Evolutionary conservation across 2,113 vertebrate species (phyloP).

Genomic region (Cyphomyrus discorhynchus): DNA sequence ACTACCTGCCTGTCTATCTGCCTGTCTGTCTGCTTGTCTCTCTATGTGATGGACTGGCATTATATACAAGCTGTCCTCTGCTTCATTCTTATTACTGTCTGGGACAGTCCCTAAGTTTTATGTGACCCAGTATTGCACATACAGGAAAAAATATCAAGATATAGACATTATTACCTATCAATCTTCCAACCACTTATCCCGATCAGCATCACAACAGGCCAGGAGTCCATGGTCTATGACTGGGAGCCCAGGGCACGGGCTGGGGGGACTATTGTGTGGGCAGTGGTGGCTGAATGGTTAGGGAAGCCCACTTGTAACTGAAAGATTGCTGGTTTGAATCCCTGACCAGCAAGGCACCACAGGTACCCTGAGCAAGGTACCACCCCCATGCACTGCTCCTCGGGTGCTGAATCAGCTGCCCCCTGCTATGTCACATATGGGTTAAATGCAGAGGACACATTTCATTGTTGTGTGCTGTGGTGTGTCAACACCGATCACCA

Average conservation of each 20-base stretch:
- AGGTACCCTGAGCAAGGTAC: no score
- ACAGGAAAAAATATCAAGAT: neutral
- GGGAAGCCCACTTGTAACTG: no score
- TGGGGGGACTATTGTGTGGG: neutral
- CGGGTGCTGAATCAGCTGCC: no score
- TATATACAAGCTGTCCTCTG: neutral
- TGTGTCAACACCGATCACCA: no score
- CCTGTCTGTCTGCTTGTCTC: neutral
- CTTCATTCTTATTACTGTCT: neutral
- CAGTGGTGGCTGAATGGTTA: no score
- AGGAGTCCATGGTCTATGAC: neutral
- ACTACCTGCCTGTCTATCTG: neutral
- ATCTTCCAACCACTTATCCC: neutral
- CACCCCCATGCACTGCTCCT: no score
- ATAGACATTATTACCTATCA: neutral
- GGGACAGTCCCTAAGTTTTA: neutral
- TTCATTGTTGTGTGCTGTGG: no score
- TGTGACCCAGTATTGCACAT: neutral
- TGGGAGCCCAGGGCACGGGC: neutral
- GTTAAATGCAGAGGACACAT: no score
- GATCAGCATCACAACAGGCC: neutral
- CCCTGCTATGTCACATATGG: no score
- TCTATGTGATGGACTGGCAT: neutral
- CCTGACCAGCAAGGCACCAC: no score
- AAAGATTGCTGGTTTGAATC: no score